Evolutionary conservation across 2,888 invertebrate genomes (phyloP).

Genomic region (Chironomus riparius): DNA sequence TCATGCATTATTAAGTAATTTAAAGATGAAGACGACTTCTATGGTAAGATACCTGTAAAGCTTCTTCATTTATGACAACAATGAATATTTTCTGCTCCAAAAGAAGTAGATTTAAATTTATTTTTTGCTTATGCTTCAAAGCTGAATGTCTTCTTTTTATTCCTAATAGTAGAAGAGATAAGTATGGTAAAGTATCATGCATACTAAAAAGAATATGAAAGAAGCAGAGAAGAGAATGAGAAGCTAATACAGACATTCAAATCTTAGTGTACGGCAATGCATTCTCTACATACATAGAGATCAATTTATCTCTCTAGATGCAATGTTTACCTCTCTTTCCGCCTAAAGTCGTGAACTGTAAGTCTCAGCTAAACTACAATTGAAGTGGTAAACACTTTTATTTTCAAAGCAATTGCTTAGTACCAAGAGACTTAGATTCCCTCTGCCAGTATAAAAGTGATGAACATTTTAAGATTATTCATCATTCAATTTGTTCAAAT

Average conservation of each 20-base stretch:
- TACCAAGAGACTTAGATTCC: neutral
- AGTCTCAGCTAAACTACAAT: neutral
- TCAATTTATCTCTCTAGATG: neutral
- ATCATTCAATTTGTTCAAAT: constrained; percentile 17
- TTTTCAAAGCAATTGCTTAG: too few relatives aligned
- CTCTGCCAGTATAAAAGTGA: constrained; percentile 17
- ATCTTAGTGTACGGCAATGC: neutral
- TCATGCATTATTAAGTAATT: too few relatives aligned
- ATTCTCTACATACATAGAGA: neutral
- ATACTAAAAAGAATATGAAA: neutral
- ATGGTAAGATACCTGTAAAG: too few relatives aligned
- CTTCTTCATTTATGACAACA: too few relatives aligned
- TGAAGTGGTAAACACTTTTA: neutral
- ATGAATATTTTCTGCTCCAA: too few relatives aligned
- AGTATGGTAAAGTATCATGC: too few relatives aligned
- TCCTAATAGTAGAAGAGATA: too few relatives aligned
- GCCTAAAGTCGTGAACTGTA: neutral
- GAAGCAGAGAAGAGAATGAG: neutral
- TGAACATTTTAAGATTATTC: constrained; percentile 16
- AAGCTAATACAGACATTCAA: neutral
- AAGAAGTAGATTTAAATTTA: too few relatives aligned
- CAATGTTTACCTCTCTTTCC: neutral
- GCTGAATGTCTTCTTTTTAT: too few relatives aligned
- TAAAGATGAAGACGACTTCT: too few relatives aligned
- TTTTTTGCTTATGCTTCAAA: too few relatives aligned